Conservation (phyloP, 2,797 vertebrate species). For the Urophycis tenuis region DNA sequence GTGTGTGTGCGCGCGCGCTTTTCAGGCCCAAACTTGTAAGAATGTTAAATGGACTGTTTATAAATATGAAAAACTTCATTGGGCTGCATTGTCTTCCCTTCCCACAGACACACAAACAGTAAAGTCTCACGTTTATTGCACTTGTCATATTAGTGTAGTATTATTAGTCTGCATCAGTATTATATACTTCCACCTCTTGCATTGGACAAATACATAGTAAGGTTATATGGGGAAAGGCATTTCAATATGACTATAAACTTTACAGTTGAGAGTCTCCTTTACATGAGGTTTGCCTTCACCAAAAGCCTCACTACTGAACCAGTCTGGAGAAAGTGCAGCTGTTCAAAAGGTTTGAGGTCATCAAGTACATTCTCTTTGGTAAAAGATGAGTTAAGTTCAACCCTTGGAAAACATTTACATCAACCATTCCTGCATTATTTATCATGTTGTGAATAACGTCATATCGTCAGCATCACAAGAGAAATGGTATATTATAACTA, state of each 20-base stretch:
- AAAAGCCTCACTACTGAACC: not conserved
- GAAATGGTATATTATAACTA: too few species aligned
- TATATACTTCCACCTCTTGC: not conserved
- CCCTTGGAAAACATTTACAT: not conserved
- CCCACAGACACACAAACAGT: conserved; percentile 12
- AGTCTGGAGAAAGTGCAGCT: not conserved
- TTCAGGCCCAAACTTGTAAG: conserved; percentile 46
- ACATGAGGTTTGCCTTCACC: not conserved
- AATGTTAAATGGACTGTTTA: conserved; percentile 51
- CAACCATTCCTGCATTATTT: not conserved
- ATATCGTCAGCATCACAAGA: too few species aligned
- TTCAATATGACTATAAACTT: not conserved
- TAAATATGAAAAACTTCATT: conserved; percentile 34
- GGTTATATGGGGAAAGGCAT: not conserved
- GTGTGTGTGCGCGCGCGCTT: not conserved
- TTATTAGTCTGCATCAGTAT: not conserved
- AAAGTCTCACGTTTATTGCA: conserved; percentile 53
- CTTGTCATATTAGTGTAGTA: not conserved
- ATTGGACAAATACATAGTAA: not conserved
- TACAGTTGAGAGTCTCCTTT: not conserved
- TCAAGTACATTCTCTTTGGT: not conserved
- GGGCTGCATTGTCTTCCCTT: conserved; percentile 20
- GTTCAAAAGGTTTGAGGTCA: not conserved
- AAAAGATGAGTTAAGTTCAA: not conserved
- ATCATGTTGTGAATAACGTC: too few species aligned